phyloP scores from a whole-genome alignment of 2,113 vertebrate species.

The Zapornia atra region DNA sequence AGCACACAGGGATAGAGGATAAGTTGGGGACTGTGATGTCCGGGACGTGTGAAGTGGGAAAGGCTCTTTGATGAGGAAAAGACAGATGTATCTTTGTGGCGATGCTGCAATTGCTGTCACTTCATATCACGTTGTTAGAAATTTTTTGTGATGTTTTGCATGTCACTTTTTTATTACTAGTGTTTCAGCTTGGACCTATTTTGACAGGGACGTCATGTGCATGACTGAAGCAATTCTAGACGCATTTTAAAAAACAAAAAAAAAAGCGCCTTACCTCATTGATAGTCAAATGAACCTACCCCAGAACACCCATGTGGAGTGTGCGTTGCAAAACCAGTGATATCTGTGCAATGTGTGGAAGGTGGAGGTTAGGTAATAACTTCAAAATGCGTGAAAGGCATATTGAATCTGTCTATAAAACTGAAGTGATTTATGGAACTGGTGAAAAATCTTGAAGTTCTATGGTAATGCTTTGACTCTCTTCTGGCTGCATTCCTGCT shows the following conservation, averaged over 20 bases:
- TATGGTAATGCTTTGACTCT: not conserved
- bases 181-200: not conserved
- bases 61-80: not conserved
- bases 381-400: too few species aligned
- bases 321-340: not conserved
- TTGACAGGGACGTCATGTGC: not conserved
- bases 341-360: rapidly evolving
- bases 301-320: not conserved
- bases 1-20: not conserved
- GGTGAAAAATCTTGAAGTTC: not conserved
- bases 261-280: not conserved
- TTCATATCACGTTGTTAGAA: not conserved
- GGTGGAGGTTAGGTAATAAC: not conserved
- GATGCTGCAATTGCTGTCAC: not conserved
- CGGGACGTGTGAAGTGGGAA: not conserved
- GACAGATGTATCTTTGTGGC: not conserved
- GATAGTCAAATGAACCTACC: not conserved
- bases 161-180: not conserved
- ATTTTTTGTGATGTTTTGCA: not conserved
- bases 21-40: not conserved
- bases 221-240: not conserved
- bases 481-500: not conserved
- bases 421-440: not conserved
- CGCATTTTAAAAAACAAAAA: not conserved
- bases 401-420: not conserved